phyloP scores from a whole-genome alignment of 30 jellyfish, hydroid and myxozoan species.

The Hydra vulgaris region DNA sequence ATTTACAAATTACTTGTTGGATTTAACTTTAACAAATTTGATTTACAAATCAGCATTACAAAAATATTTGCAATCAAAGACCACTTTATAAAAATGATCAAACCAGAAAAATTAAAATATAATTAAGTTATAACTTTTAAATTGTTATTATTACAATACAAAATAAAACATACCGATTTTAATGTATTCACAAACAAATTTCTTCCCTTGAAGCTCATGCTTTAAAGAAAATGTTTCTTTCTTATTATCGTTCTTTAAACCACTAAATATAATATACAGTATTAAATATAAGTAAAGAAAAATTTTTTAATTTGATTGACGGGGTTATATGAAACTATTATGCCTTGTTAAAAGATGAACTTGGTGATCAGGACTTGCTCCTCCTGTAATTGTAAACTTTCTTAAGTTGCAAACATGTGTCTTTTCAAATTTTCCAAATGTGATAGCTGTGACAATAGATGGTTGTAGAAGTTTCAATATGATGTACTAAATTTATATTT shows the following conservation, averaged over 20 bases:
- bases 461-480: conserved; percentile 59
- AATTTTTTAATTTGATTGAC: not conserved
- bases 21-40: too few relatives aligned
- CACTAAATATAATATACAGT: conserved; percentile 34
- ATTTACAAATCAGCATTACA: too few relatives aligned
- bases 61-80: too few relatives aligned
- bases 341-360: conserved; percentile 68
- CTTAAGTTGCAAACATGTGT: conserved; percentile 81
- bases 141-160: not conserved
- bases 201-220: conserved; percentile 56
- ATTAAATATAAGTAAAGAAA: not conserved
- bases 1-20: too few relatives aligned
- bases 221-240: conserved; percentile 55
- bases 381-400: conserved; percentile 70
- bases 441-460: conserved; percentile 55
- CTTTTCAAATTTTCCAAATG: conserved; percentile 89
- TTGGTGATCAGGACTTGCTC: conserved; percentile 58
- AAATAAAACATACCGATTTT: conserved; percentile 54
- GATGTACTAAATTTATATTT: conserved; percentile 37
- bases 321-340: too few relatives aligned
- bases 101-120: too few relatives aligned
- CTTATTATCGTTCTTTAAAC: conserved; percentile 64
- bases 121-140: too few relatives aligned
- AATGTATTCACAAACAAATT: conserved; percentile 59
- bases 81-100: too few relatives aligned